Evolutionary conservation across 2,797 vertebrate species (phyloP), one percentile per base, ranked within the genome.

Genomic region (Myripristis jacobus): DNA sequence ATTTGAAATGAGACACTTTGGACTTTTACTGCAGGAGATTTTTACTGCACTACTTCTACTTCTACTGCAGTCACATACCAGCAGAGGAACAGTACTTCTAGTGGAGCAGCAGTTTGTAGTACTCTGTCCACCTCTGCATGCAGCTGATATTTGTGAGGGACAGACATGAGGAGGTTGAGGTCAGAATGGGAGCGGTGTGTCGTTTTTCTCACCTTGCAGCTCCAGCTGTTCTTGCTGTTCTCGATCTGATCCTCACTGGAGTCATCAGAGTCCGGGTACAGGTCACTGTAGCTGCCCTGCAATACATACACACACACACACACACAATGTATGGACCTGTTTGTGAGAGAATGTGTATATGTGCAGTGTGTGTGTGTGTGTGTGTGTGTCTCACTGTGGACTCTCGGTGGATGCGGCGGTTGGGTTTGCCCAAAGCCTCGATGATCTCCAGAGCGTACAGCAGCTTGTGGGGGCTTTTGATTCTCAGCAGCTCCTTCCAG

Each of bases 151-250:
- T n/a, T n/a, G n/a, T n/a, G n/a, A n/a, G n/a, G n/a, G n/a, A n/a
- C 29, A 31, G 29, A 31, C 29, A 4, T 4, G 29, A 4, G 29
- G 4, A 31, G 29, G 4, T 31, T 31, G 4, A 31, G 29, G 4
- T 31, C 2, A 4, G 29, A 1, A n/a, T 2, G 6, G 59, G 12
- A 18, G 31, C 5, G 21, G 0, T 2, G 48, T 25, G 11, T 4
- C 8, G 10, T 22, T 36, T 1, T 36, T 36, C 8, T 7, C 88
- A 99, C 98, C 96, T 99, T 99, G 95, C 98, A 98, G 92, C 97
- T 99, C 98, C 98, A 99, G 0, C 96, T 96, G 92, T 98, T 99
- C 92, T 99, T 99, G 93, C 97, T 99, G 71, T 99, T 99, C 89
- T 99, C 98, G 61, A 99, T 98, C 90, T 98, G 97, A 91, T 99